A percentile compares a stretch with the other conserved stretches of the same genome.
These are phyloP conservation scores for Galeopterus variegatus DNA, from an alignment of 2,113 vertebrate species.

Conservation along the genomic window DNA sequence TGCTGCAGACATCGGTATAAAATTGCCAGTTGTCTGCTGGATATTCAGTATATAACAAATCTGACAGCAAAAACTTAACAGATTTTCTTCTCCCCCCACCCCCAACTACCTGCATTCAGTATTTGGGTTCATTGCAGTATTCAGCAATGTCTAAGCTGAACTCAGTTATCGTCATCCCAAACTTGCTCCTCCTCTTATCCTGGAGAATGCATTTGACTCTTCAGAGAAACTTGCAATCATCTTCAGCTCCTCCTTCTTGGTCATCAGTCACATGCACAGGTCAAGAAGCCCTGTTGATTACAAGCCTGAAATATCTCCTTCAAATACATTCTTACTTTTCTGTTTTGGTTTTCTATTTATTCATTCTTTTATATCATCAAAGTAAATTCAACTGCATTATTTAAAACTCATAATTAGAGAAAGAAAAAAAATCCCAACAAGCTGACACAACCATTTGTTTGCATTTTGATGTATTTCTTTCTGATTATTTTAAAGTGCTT, in stretches of 20 bases:
- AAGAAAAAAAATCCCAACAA: slow-evolving; percentile 44
- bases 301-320: background rate
- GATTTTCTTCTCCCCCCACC: background rate
- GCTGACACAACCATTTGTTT: slow-evolving; percentile 1
- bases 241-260: background rate
- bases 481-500: background rate
- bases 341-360: slow-evolving; percentile 2
- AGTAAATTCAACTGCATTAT: slow-evolving; percentile 28
- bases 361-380: slow-evolving; percentile 40
- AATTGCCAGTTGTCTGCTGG: background rate
- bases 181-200: background rate
- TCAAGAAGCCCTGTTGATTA: background rate
- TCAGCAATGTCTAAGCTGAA: background rate
- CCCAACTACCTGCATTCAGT: background rate
- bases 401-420: slow-evolving; percentile 37
- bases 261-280: background rate
- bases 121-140: background rate
- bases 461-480: slow-evolving; percentile 10
- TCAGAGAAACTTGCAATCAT: background rate
- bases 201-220: background rate
- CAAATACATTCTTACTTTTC: background rate
- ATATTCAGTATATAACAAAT: background rate
- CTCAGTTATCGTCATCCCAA: background rate
- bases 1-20: background rate
- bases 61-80: background rate